Conservation (phyloP, 2,888 invertebrate species). For the Carpatolechia fugitivella region DNA sequence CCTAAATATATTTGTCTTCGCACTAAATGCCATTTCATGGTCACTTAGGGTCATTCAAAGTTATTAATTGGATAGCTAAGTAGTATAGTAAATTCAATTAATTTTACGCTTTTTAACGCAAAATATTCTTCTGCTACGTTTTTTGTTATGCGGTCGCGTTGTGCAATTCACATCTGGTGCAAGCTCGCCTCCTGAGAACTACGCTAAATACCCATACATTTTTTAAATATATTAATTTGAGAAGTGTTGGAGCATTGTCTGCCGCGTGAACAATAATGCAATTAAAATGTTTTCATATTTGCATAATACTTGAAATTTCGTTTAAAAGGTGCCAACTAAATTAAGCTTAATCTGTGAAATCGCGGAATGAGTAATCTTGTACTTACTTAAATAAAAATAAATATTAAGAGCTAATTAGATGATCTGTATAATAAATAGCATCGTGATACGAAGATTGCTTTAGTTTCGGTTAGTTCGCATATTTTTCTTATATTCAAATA, state of each 20-base stretch:
- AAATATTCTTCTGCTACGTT: slow-evolving; percentile 9
- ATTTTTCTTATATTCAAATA: neutral
- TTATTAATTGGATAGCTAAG: slow-evolving; percentile 27
- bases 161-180: slow-evolving; percentile 16
- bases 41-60: slow-evolving; percentile 36
- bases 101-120: slow-evolving; percentile 13
- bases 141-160: slow-evolving; percentile 2
- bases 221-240: slow-evolving; percentile 17
- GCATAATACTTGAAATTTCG: slow-evolving; percentile 16
- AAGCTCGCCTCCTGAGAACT: slow-evolving; percentile 20
- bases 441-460: neutral
- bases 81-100: slow-evolving; percentile 11
- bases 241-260: slow-evolving; percentile 20
- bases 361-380: slow-evolving; percentile 5
- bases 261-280: slow-evolving; percentile 18
- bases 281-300: slow-evolving; percentile 19
- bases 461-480: neutral
- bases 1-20: slow-evolving; percentile 1
- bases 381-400: neutral
- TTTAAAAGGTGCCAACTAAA: slow-evolving; percentile 13
- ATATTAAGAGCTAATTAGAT: slow-evolving; percentile 10
- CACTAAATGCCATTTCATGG: slow-evolving; percentile 60
- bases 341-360: slow-evolving; percentile 6
- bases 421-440: slow-evolving; percentile 10
- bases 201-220: slow-evolving; percentile 22